phyloP scores from a whole-genome alignment of 64 coral and sea anemone species.

The Montipora foliosa region DNA sequence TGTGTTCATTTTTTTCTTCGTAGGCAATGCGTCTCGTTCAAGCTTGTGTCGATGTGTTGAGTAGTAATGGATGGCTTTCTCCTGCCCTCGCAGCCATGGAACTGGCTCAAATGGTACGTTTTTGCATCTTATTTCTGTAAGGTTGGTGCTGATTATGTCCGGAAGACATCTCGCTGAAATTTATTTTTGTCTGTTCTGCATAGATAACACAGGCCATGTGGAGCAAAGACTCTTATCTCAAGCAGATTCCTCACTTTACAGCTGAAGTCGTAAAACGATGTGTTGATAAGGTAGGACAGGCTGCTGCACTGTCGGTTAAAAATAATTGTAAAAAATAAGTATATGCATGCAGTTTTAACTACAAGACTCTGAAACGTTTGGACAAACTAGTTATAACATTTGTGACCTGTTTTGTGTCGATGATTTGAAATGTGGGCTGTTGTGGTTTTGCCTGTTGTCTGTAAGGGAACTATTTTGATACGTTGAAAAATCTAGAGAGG shows the following conservation, averaged over 20 bases:
- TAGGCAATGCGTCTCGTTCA: slow-evolving; percentile 98
- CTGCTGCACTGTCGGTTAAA: neutral
- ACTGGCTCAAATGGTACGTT: slow-evolving; percentile 94
- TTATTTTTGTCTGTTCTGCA: neutral
- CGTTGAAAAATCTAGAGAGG: too few relatives aligned
- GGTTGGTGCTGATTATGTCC: neutral
- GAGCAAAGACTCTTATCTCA: slow-evolving; percentile 98
- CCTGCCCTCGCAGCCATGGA: slow-evolving; percentile 98
- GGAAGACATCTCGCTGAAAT: neutral
- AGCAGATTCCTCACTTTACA: slow-evolving; percentile 96
- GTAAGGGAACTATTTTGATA: too few relatives aligned
- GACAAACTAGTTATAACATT: too few relatives aligned
- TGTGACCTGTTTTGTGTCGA: too few relatives aligned
- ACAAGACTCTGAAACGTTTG: too few relatives aligned
- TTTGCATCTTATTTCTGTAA: neutral
- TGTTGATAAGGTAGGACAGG: slow-evolving; percentile 75
- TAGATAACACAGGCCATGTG: slow-evolving; percentile 98
- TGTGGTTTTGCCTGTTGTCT: too few relatives aligned
- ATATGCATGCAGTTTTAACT: too few relatives aligned
- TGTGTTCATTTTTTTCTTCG: neutral
- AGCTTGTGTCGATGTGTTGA: slow-evolving; percentile 98
- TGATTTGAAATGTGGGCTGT: too few relatives aligned
- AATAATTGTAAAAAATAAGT: neutral
- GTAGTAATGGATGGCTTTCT: slow-evolving; percentile 98
- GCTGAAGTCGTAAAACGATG: slow-evolving; percentile 88